Percentiles rank a stretch among this genome's conserved stretches.
Conservation (phyloP, 2,113 vertebrate species). For the Benitochromis conjunctus region DNA sequence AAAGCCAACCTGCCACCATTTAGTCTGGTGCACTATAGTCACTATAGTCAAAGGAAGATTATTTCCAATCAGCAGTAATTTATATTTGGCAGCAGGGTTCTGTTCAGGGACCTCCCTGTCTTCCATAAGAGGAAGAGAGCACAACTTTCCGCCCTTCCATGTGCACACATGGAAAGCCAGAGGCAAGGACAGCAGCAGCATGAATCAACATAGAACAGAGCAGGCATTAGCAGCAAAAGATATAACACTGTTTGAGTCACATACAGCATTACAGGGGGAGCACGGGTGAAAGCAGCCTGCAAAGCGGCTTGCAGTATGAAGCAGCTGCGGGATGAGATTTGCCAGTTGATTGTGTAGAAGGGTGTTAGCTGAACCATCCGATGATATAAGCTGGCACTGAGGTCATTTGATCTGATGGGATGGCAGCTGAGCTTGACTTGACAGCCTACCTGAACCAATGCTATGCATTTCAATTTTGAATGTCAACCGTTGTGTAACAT, state of each 20-base stretch:
- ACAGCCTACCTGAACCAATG: neutral
- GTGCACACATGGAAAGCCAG: neutral
- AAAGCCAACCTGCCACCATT: neutral
- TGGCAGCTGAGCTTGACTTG: neutral
- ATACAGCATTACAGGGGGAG: neutral
- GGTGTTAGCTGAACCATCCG: neutral
- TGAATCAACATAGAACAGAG: neutral
- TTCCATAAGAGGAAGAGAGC: neutral
- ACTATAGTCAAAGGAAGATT: neutral
- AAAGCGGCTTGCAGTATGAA: neutral
- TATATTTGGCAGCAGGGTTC: neutral
- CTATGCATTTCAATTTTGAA: neutral
- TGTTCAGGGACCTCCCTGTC: neutral
- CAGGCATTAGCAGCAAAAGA: neutral
- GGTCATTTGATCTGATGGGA: neutral
- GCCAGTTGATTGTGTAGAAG: neutral
- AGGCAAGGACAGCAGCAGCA: neutral
- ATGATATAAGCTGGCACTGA: neutral
- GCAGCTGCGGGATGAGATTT: neutral
- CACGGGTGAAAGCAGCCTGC: neutral
- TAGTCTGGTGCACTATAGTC: neutral
- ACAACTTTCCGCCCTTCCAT: neutral
- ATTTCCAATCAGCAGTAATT: neutral
- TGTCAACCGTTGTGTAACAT: neutral
- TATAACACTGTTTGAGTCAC: neutral